phyloP scores from a whole-genome alignment of 2,888 invertebrate species.

The Neuroscelio doddi region DNA sequence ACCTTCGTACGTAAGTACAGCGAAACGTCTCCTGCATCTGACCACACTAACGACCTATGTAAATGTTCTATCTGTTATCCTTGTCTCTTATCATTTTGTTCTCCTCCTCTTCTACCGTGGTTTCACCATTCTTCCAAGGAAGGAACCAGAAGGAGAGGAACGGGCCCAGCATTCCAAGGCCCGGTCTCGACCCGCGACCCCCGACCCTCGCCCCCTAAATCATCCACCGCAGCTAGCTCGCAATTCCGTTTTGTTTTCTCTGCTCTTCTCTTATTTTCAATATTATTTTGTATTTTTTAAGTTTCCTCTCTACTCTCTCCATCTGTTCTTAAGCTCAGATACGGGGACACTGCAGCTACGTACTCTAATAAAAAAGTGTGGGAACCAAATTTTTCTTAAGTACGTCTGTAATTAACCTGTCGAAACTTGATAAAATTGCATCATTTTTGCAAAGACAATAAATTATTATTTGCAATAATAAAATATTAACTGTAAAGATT shows the following conservation, averaged over 20 bases:
- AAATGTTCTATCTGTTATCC: conserved; percentile 68
- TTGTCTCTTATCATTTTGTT: conserved; percentile 68
- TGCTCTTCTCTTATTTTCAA: conserved; percentile 51
- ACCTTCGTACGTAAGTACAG: conserved; percentile 28
- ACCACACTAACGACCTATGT: conserved; percentile 68
- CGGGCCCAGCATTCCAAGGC: conserved; percentile 61
- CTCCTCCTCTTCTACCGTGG: conserved; percentile 45
- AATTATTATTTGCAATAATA: no score
- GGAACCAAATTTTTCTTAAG: no score
- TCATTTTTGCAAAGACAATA: no score
- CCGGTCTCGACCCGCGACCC: conserved; percentile 71
- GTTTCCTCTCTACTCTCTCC: no score
- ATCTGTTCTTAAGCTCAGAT: no score
- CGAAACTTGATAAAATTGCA: no score
- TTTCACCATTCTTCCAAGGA: conserved; percentile 27
- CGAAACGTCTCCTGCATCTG: conserved; percentile 48
- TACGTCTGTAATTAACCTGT: no score
- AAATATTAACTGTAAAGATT: no score
- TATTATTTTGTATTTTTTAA: conserved; percentile 21
- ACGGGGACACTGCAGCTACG: no score
- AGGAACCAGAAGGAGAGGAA: conserved; percentile 38
- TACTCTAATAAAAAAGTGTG: no score
- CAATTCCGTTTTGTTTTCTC: conserved; percentile 70
- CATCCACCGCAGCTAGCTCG: conserved; percentile 70
- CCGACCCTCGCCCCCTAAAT: conserved; percentile 71